Percentiles rank a stretch among this genome's conserved stretches.
Conservation (phyloP, 2,888 invertebrate species). For the Ctenicera cuprea region DNA sequence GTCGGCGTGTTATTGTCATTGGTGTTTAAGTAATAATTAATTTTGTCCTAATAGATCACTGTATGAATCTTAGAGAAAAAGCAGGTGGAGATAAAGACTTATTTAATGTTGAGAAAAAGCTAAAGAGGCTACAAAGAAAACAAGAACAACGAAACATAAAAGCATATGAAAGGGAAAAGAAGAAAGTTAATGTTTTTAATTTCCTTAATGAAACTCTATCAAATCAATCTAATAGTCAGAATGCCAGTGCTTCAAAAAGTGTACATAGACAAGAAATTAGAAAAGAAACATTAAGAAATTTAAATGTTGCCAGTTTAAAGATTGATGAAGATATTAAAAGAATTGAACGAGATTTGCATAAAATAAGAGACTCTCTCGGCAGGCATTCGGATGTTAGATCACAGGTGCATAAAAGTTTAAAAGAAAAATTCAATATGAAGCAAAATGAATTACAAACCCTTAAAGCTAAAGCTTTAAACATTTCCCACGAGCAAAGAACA, state of each 20-base stretch:
- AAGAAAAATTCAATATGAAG: slow-evolving; percentile 77
- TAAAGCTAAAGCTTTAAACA: slow-evolving; percentile 77
- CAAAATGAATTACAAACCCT: slow-evolving; percentile 78
- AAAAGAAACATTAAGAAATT: slow-evolving; percentile 77
- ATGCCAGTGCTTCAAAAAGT: slow-evolving; percentile 61
- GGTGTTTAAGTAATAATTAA: not conserved
- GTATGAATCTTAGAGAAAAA: slow-evolving; percentile 85
- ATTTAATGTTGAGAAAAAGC: slow-evolving; percentile 83
- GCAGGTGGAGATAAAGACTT: slow-evolving; percentile 81
- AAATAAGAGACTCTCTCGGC: slow-evolving; percentile 79
- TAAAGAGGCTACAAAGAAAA: slow-evolving; percentile 79
- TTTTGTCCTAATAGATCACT: slow-evolving; percentile 76
- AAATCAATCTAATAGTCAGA: slow-evolving; percentile 57
- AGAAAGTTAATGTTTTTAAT: slow-evolving; percentile 82
- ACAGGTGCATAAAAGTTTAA: slow-evolving; percentile 78
- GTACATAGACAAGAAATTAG: slow-evolving; percentile 69
- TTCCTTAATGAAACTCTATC: slow-evolving; percentile 79
- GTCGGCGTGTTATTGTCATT: too few species aligned
- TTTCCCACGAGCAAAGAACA: slow-evolving; percentile 81
- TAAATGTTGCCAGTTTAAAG: slow-evolving; percentile 85
- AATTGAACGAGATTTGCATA: slow-evolving; percentile 80
- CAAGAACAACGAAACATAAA: slow-evolving; percentile 79
- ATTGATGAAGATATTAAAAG: slow-evolving; percentile 82
- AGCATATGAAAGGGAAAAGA: slow-evolving; percentile 79
- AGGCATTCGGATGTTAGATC: slow-evolving; percentile 78